Evolutionary conservation across 2,113 vertebrate genomes (phyloP).

Genomic region (Cynocephalus volans): DNA sequence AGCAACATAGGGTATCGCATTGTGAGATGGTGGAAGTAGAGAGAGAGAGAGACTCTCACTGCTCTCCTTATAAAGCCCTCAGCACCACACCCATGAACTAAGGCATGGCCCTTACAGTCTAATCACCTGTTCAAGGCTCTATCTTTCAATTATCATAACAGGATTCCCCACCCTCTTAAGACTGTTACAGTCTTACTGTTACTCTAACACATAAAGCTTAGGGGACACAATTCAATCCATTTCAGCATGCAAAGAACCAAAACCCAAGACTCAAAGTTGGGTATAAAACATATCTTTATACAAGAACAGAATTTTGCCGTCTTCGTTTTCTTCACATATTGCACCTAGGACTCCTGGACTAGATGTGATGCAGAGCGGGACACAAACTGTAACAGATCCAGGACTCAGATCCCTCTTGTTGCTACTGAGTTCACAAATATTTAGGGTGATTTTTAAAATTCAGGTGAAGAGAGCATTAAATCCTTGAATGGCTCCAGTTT

Average conservation of each 20-base stretch:
- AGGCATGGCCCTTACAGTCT: too few relatives aligned
- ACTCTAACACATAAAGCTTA: too few relatives aligned
- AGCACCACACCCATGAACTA: too few relatives aligned
- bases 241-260: not conserved
- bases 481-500: not conserved
- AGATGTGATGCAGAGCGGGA: not conserved
- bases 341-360: not conserved
- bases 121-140: too few relatives aligned
- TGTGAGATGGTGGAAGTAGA: too few relatives aligned
- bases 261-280: not conserved
- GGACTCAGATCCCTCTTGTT: not conserved
- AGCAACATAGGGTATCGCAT: too few relatives aligned
- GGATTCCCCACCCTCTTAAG: too few relatives aligned
- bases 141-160: too few relatives aligned
- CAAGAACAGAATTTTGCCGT: not conserved
- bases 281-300: not conserved
- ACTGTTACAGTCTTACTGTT: too few relatives aligned
- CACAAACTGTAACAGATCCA: not conserved
- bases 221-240: too few relatives aligned
- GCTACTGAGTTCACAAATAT: not conserved
- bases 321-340: not conserved
- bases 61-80: too few relatives aligned
- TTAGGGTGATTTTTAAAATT: not conserved
- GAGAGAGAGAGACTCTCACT: too few relatives aligned
- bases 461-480: not conserved